A percentile compares a stretch with the other conserved stretches of the same genome.
Conservation (phyloP, 2,113 vertebrate species). For the Spea bombifrons region DNA sequence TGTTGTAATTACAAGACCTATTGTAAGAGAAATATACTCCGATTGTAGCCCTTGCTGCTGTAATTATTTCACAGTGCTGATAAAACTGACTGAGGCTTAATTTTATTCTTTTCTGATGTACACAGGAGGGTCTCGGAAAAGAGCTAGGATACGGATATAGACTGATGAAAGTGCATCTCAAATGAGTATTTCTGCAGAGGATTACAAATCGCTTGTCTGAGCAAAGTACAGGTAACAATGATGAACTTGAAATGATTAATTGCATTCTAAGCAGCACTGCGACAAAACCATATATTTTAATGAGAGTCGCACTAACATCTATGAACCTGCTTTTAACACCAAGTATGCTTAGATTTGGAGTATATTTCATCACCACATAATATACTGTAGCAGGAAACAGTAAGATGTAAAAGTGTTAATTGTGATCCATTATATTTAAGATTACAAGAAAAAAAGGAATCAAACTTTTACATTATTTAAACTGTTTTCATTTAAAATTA, state of each 20-base stretch:
- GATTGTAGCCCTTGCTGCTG: slow-evolving; percentile 22
- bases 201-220: slow-evolving; percentile 46
- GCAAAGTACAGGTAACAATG: slow-evolving; percentile 36
- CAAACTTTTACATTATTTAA: no score
- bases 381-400: neutral
- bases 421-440: no score
- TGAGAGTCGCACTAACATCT: neutral
- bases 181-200: slow-evolving; percentile 43
- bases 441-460: no score
- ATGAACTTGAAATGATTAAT: slow-evolving; percentile 43
- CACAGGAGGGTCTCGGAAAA: slow-evolving; percentile 31
- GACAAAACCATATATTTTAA: slow-evolving; percentile 28
- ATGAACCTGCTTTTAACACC: neutral
- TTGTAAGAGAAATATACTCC: slow-evolving; percentile 41
- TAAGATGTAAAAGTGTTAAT: no score
- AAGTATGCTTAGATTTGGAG: neutral
- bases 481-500: no score
- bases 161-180: slow-evolving; percentile 42
- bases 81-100: slow-evolving; percentile 42
- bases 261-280: slow-evolving; percentile 22
- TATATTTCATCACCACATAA: neutral
- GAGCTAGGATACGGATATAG: slow-evolving; percentile 38
- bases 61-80: slow-evolving; percentile 32
- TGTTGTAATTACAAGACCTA: slow-evolving; percentile 6
- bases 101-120: slow-evolving; percentile 43